Evolutionary conservation across 1,140 invertebrate species (phyloP).

Genomic region (Melitaea cinxia): DNA sequence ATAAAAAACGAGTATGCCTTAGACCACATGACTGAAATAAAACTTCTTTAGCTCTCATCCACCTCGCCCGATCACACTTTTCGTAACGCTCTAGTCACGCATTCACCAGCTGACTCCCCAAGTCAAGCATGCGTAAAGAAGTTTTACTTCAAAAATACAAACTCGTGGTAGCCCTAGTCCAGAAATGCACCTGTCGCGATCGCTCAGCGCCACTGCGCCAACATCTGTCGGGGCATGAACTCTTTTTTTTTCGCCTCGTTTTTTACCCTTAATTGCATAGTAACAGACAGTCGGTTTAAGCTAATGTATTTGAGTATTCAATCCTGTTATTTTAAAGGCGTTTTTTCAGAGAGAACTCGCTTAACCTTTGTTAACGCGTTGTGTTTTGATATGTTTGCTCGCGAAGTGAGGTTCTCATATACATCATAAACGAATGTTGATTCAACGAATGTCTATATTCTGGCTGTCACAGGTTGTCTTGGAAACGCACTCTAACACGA

Average conservation of each 20-base stretch:
- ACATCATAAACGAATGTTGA: not conserved
- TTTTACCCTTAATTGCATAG: conserved; percentile 56
- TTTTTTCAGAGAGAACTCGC: not conserved
- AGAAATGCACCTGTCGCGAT: conserved; percentile 66
- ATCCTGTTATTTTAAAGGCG: conserved; percentile 13
- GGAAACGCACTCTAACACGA: not conserved
- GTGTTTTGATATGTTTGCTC: not conserved
- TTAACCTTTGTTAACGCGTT: not conserved
- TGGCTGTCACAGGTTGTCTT: not conserved
- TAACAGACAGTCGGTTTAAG: conserved; percentile 49
- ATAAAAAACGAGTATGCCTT: no score
- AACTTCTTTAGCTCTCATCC: no score
- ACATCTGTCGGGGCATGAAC: conserved; percentile 69
- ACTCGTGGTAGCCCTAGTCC: conserved; percentile 54
- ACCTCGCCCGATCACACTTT: no score
- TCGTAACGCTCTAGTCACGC: no score
- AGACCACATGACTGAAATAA: no score
- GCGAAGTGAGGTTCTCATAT: not conserved
- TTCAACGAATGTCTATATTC: no score
- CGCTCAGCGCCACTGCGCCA: conserved; percentile 62
- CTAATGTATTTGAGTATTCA: conserved; percentile 38
- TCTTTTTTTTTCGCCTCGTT: conserved; percentile 55
- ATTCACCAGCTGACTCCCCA: no score
- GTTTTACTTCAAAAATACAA: not conserved
- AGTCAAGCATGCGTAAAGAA: not conserved